Evolutionary conservation across 2,113 vertebrate species (phyloP).

Genomic region (Ginglymostoma cirratum): DNA sequence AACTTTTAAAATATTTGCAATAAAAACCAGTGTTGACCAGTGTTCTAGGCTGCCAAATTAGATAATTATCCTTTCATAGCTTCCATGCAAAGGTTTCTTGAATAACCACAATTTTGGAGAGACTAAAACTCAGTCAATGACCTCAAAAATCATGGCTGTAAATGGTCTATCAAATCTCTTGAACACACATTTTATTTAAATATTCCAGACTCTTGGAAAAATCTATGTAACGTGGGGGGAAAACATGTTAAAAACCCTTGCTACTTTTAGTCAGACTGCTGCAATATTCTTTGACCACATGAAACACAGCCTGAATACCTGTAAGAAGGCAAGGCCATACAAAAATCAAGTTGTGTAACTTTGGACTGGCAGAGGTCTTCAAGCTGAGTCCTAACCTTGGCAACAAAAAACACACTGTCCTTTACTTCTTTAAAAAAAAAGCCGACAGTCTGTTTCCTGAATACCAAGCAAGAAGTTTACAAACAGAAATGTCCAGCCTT

Average conservation of each 20-base stretch:
- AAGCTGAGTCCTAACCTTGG: background rate
- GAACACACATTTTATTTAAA: background rate
- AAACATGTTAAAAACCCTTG: background rate
- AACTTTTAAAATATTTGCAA: background rate
- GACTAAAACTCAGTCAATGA: background rate
- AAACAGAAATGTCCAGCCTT: background rate
- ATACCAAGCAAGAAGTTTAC: background rate
- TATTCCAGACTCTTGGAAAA: constrained; percentile 16
- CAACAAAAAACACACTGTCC: constrained; percentile 13
- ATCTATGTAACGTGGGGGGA: background rate
- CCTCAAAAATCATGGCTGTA: background rate
- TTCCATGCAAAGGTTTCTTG: background rate
- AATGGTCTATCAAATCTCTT: background rate
- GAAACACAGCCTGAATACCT: constrained; percentile 4
- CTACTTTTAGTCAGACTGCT: background rate
- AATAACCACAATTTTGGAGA: background rate
- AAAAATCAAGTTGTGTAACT: constrained; percentile 17
- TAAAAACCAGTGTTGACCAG: background rate
- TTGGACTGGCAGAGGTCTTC: background rate
- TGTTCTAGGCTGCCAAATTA: background rate
- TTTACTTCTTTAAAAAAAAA: background rate
- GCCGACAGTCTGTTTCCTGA: background rate
- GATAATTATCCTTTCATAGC: constrained; percentile 1
- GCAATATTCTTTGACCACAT: background rate
- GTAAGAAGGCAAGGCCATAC: background rate